These are phyloP conservation scores for Oophaga sylvatica DNA, from an alignment of 2,797 vertebrate genomes.

Conservation along the genomic window DNA sequence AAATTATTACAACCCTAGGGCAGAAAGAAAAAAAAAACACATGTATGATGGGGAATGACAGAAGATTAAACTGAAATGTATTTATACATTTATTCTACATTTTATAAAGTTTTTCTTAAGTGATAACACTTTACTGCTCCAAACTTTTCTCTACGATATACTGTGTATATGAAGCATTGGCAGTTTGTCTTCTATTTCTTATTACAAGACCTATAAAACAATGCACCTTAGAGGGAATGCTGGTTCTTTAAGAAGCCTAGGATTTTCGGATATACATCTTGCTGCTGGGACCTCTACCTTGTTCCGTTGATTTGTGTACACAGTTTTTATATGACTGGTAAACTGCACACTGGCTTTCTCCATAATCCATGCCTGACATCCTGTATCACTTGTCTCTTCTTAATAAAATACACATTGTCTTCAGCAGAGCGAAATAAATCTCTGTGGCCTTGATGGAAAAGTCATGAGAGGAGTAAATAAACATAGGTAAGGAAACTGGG, in stretches of 20 bases:
- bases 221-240: constrained; percentile 5
- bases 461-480: constrained; percentile 65
- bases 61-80: constrained; percentile 38
- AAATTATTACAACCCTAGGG: constrained; percentile 51
- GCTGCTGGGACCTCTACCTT: constrained; percentile 14
- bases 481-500: constrained; percentile 57
- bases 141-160: neutral
- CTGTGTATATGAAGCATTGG: neutral
- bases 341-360: constrained; percentile 43
- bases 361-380: constrained; percentile 61
- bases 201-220: neutral
- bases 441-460: constrained; percentile 66
- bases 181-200: neutral
- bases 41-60: constrained; percentile 43
- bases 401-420: constrained; percentile 56
- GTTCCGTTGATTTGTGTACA: constrained; percentile 43
- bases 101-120: constrained; percentile 3
- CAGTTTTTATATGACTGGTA: constrained; percentile 50
- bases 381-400: constrained; percentile 65
- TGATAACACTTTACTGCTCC: neutral
- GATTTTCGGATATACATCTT: constrained; percentile 26
- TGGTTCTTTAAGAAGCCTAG: constrained; percentile 12
- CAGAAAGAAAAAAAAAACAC: constrained; percentile 27
- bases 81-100: constrained; percentile 8
- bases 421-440: constrained; percentile 67